phyloP scores from a whole-genome alignment of 2,113 vertebrate genomes.

The Seriola aureovittata region DNA sequence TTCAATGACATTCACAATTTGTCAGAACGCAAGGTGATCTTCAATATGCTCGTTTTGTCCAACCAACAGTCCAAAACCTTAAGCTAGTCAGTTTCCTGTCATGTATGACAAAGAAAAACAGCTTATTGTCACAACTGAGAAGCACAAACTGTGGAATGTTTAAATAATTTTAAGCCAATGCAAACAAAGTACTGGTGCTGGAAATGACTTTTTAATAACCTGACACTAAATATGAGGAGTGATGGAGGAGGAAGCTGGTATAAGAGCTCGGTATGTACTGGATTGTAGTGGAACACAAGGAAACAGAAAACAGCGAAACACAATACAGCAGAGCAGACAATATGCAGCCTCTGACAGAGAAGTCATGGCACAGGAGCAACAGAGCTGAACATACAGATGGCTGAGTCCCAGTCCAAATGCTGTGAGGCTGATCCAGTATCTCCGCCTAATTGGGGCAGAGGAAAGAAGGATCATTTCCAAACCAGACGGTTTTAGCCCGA shows the following conservation, averaged over 20 bases:
- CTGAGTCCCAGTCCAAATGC: conserved; percentile 66
- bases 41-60: no score
- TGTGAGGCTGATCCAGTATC: conserved; percentile 65
- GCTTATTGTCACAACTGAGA: neutral
- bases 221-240: neutral
- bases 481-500: conserved; percentile 49
- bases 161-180: no score
- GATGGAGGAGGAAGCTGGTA: neutral
- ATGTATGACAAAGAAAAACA: neutral
- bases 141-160: neutral
- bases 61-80: no score
- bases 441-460: conserved; percentile 59
- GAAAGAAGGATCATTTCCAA: conserved; percentile 65
- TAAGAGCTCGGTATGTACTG: neutral
- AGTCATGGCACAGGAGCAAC: conserved; percentile 55
- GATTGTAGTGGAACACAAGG: conserved; percentile 39
- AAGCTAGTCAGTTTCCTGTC: no score
- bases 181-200: no score
- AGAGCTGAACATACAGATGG: conserved; percentile 72
- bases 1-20: no score
- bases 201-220: neutral
- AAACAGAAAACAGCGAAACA: conserved; percentile 25
- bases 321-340: conserved; percentile 41
- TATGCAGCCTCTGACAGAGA: conserved; percentile 41
- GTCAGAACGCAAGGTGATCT: no score